Evolutionary conservation across 2,888 invertebrate genomes (phyloP), one percentile per base, ranked within the genome.

Genomic region (Mythimna ferrago): DNA sequence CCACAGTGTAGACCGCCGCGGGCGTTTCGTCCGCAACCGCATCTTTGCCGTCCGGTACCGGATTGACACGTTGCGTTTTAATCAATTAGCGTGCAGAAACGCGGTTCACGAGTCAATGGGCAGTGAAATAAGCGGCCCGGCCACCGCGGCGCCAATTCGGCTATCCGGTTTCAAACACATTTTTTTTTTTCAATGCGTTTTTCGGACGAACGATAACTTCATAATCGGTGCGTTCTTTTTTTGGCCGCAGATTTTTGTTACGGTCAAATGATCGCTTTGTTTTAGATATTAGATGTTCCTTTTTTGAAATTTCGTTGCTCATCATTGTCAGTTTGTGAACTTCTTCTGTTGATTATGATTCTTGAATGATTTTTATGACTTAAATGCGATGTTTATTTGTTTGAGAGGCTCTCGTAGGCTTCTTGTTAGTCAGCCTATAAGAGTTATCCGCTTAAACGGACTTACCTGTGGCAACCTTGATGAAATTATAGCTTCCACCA

Each of bases 11-110:
- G 86, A 89, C 87, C 87, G 84, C 84, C 86, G 80, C 86, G 80
- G 81, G 85, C 82, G 85, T 77, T 82, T 81, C 87, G 84, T 83
- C 86, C 80, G 73, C 87, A 88, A 86, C 82, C 88, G 87, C 92
- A 91, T 92, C 93, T 90, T 92, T 90, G 86, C 89, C 87, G 88
- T 87, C 84, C 80, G 83, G 85, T 57, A 72, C 82, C 80, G 85
- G 90, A 95, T 95, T 95, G 95, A 95, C 95, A 92, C 89, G 93
- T 88, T 95, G 96, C 94, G 95, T 95, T 96, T 95, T 95, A 96
- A 96, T 96, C 96, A 96, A 96, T 96, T 95, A 96, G 92, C 93
- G 88, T 89, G 89, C 92, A 91, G 92, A 91, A 89, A 91, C 91
- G 90, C 90, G 91, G 89, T 94, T 94, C 89, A 89, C 95, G 93